Evolutionary conservation across 2,797 vertebrate genomes (phyloP), one percentile per base, ranked within the genome.

Genomic region (Acipenser transmontanus): DNA sequence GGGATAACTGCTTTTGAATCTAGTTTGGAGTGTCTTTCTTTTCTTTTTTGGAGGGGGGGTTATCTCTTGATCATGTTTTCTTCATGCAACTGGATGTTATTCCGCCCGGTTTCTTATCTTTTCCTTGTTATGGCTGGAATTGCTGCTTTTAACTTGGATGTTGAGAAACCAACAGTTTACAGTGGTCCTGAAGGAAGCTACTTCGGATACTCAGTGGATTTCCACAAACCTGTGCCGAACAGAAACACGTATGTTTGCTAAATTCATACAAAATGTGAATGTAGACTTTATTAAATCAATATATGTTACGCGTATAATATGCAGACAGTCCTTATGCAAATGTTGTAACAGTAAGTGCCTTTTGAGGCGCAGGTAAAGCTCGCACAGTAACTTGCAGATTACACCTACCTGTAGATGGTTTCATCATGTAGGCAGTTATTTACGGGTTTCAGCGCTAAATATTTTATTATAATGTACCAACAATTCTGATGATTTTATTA

Each of bases 201-300:
- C 82, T 99, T 99, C 73, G 96, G 96, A 51, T 99, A 97, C 75
- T 93, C 96, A 0, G 88, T 97, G 84, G 96, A 99, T 77, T 99
- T 99, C 85, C 93, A 99, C 80, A 77, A 88, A 70, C 92, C 93
- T 4, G 84, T 84, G 61, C 80, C 88, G 49, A 89, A 91, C 60
- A 81, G 87, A 73, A 88, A 80, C 81, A 85, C 84, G 96, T 98
- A 89, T 95, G 95, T 94, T 70, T 9, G 50, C 17, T 34, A 34
- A 34, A 34, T 34, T 34, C 34, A 34, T 34, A 34, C 34, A 34
- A 34, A 3, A 34, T 34, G 34, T 34, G 2, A 34, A 34, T 34
- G 34, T 34, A 34, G 34, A 34, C 34, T 34, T 34, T 34, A 34
- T 34, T 34, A 34, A 34, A 34, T 34, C 34, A 34, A 34, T 34